A percentile compares a stretch with the other conserved stretches of the same genome.
These are phyloP conservation scores for Lasioglossum calceatum DNA, from an alignment of 2,888 invertebrate species.

Conservation along the genomic window DNA sequence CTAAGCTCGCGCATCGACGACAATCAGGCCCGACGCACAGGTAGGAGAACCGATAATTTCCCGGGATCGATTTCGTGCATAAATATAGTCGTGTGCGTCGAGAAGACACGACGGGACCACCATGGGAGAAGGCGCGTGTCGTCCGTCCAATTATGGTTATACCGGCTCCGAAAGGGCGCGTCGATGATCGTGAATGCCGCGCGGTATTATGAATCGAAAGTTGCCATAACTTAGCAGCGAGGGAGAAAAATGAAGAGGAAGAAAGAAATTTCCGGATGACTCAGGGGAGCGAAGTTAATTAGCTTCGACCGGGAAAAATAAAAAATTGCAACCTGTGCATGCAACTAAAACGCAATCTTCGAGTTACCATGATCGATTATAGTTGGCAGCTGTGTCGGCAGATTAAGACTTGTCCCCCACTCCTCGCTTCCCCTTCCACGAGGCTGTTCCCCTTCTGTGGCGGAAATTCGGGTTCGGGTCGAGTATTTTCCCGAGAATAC, in stretches of 20 bases:
- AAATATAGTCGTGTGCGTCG: constrained; percentile 51
- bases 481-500: too few relatives aligned
- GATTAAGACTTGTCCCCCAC: too few relatives aligned
- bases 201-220: neutral
- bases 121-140: constrained; percentile 68
- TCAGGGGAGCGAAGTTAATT: constrained; percentile 12
- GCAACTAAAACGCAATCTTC: neutral
- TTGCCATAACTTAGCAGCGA: neutral
- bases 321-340: neutral
- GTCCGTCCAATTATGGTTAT: constrained; percentile 61
- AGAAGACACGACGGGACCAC: constrained; percentile 67
- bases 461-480: too few relatives aligned
- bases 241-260: neutral
- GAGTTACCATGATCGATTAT: constrained; percentile 22
- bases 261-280: neutral
- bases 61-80: constrained; percentile 46
- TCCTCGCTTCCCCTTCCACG: too few relatives aligned
- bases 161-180: constrained; percentile 12
- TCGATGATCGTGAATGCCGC: constrained; percentile 20
- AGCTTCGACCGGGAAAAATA: neutral
- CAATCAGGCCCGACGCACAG: constrained; percentile 40
- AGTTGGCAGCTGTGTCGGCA: constrained; percentile 9
- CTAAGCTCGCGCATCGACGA: constrained; percentile 41
- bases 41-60: constrained; percentile 60
- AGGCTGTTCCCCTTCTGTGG: too few relatives aligned